Evolutionary conservation across 2,113 vertebrate genomes (phyloP), one percentile per base, ranked within the genome.

Genomic region (Neolamprologus hecqui): DNA sequence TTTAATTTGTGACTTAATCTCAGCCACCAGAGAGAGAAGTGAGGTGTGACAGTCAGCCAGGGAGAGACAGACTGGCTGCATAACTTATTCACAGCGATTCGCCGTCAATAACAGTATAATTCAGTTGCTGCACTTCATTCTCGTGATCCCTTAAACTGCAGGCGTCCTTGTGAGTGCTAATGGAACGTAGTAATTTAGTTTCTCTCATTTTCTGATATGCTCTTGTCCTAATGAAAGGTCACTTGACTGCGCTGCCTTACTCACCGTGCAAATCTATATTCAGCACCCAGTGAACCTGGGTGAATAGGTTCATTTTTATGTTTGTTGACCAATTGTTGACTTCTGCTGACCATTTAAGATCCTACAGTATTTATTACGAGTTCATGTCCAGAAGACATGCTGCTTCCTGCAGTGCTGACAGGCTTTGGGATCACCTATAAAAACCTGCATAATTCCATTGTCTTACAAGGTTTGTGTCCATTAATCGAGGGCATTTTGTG

Each of bases 81-180:
- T n/a, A 92, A 92, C 23, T 93, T 92, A 94, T 95, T 90, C 77
- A 75, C 28, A 81, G 55, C 93, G 65, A 91, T 90, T 83, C 47
- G 93, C 85, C 73, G 84, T 91, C 84, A 92, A 94, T 95, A 90
- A 94, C 37, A 70, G 28, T 83, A 49, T 93, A 95, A 95, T 92
- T 92, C 3, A 79, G 55, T 79, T 88, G 73, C 86, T 86, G 85
- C 63, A 55, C 40, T 81, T 90, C 21, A 28, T 86, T 93, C 94
- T 94, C 35, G 86, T 95, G 95, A 94, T 89, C 81, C 45, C 88
- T 89, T 81, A 35, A 85, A 86, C 68, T 89, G 57, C 84, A 60
- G 58, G 75, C 81, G 21, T 92, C 68, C 87, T 84, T 79, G 45
- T 89, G 90, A 88, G 88, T 58, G 40, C 57, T 31, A 82, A 12